A percentile compares a stretch with the other conserved stretches of the same genome.
Evolutionary conservation across 2,888 invertebrate genomes (phyloP).

Genomic region (Pandemis cinnamomeana): DNA sequence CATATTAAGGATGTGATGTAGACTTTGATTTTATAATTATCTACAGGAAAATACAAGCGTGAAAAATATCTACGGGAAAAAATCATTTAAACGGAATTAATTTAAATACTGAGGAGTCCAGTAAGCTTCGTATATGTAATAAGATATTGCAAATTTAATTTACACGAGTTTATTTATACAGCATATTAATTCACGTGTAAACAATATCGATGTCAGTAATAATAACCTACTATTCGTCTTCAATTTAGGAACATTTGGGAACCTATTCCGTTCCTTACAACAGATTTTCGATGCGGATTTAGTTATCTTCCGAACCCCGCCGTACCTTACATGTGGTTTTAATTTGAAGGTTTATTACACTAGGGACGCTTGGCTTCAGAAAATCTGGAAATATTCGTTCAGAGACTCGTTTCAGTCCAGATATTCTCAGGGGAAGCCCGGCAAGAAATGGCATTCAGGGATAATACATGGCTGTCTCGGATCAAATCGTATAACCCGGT

Average conservation of each 20-base stretch:
- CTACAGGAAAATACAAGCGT: background rate
- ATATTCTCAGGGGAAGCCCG: conserved; percentile 47
- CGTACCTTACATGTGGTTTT: conserved; percentile 25
- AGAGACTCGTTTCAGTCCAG: conserved; percentile 46
- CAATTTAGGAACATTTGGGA: background rate
- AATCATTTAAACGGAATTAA: background rate
- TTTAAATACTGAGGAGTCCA: background rate
- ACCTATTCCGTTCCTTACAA: background rate
- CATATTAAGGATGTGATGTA: too few relatives aligned
- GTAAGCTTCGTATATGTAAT: background rate
- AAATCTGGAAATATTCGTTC: conserved; percentile 52
- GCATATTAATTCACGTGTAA: too few relatives aligned
- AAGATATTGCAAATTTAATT: background rate
- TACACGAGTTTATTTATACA: background rate
- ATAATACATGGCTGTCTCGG: conserved; percentile 41
- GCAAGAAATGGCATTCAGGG: conserved; percentile 49
- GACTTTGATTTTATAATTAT: too few relatives aligned
- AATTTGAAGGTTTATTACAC: conserved; percentile 37
- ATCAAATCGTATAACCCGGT: conserved; percentile 43
- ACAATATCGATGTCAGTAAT: too few relatives aligned
- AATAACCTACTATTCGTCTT: background rate
- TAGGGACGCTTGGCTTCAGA: conserved; percentile 45
- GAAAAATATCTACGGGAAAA: background rate
- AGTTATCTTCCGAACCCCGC: background rate
- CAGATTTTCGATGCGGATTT: background rate